phyloP scores from a whole-genome alignment of 1,140 invertebrate genomes.

The Heterodera schachtii region DNA sequence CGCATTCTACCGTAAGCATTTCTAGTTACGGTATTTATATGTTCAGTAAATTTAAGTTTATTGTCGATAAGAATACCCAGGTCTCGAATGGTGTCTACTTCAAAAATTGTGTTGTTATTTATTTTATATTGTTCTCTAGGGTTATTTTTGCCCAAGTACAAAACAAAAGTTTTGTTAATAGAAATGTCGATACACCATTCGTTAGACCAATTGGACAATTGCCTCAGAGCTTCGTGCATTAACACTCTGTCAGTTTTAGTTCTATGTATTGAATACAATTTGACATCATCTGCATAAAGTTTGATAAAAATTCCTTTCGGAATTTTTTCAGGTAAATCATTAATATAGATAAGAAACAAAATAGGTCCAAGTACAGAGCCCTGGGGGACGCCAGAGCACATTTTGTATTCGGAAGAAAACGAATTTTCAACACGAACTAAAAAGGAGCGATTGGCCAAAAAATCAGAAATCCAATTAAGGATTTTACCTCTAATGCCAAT shows the following conservation, averaged over 20 bases:
- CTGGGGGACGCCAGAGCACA: slow-evolving; percentile 16
- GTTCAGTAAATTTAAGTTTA: background rate
- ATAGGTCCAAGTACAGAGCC: slow-evolving; percentile 3
- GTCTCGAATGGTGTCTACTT: background rate
- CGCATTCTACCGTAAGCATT: background rate
- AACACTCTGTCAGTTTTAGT: background rate
- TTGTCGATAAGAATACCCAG: background rate
- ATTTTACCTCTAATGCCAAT: slow-evolving; percentile 10
- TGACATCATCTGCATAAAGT: slow-evolving; percentile 9
- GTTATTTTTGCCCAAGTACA: slow-evolving; percentile 12
- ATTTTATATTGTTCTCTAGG: slow-evolving; percentile 9
- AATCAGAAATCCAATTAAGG: background rate
- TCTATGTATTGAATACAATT: background rate
- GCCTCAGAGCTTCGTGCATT: background rate
- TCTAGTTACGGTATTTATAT: background rate
- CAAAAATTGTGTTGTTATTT: background rate
- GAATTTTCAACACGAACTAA: slow-evolving; percentile 5
- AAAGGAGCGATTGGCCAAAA: background rate
- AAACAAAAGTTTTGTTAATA: slow-evolving; percentile 8
- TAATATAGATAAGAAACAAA: slow-evolving; percentile 12
- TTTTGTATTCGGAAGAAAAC: background rate
- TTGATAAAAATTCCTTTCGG: background rate
- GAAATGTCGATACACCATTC: background rate
- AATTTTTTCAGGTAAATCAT: background rate
- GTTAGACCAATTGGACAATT: background rate